Conservation (phyloP, 2,888 invertebrate species). For the Dolichopus griseipennis region DNA sequence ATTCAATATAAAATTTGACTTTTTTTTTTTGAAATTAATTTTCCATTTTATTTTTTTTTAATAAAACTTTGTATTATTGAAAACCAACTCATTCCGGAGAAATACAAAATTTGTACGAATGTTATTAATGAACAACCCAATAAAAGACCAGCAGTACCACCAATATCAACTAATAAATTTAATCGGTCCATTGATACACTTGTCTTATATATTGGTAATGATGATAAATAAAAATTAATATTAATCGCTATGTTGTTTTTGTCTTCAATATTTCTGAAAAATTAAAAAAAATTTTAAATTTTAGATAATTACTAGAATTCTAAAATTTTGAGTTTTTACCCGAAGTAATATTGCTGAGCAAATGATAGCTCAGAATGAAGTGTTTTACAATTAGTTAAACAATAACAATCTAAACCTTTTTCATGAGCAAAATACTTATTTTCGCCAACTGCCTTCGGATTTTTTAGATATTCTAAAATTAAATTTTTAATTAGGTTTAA, state of each 20-base stretch:
- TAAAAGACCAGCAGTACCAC: conserved; percentile 47
- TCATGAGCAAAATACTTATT: background rate
- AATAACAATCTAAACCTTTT: background rate
- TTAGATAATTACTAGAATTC: background rate
- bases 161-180: conserved; percentile 41
- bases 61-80: background rate
- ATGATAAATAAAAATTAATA: background rate
- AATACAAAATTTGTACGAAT: conserved; percentile 42
- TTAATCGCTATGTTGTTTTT: background rate
- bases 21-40: no score
- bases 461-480: background rate
- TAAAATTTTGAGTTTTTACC: background rate
- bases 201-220: background rate
- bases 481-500: no score
- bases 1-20: no score
- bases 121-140: conserved; percentile 46
- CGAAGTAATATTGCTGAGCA: background rate
- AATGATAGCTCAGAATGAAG: background rate
- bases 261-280: background rate
- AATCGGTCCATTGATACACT: background rate
- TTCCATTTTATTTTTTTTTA: no score
- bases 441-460: background rate
- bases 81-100: background rate
- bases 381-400: background rate
- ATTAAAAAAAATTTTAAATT: background rate